Evolutionary conservation across 2,797 vertebrate genomes (phyloP).

Genomic region (Arremon brunneinucha): DNA sequence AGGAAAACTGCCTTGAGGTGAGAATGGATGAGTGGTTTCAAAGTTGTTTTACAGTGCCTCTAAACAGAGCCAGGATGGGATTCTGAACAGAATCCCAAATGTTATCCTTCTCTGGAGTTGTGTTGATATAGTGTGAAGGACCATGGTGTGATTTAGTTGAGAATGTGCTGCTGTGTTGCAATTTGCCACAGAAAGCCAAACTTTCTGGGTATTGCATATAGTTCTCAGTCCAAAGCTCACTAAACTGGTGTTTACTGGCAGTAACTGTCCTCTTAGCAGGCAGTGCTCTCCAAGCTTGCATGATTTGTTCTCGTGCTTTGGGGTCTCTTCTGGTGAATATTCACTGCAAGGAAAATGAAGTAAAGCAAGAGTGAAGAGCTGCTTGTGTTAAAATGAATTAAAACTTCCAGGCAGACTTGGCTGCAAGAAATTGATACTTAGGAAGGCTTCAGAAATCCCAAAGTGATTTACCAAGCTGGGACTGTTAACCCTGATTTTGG

Average conservation of each 20-base stretch:
- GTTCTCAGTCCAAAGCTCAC: not conserved
- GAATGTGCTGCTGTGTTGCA: not conserved
- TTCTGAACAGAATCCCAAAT: not conserved
- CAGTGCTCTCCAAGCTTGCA: not conserved
- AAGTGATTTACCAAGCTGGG: not conserved
- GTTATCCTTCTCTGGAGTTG: not conserved
- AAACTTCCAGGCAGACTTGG: not conserved
- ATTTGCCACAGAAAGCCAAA: not conserved
- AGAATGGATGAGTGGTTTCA: slow-evolving; percentile 17
- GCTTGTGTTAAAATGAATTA: not conserved
- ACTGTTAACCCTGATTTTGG: not conserved
- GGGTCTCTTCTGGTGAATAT: not conserved
- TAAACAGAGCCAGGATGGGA: not conserved
- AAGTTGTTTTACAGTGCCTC: not conserved
- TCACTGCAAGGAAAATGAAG: not conserved
- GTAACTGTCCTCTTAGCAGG: not conserved
- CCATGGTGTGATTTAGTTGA: not conserved
- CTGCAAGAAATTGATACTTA: not conserved
- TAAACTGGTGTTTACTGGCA: not conserved
- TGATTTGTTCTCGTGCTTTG: accelerated
- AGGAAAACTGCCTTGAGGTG: slow-evolving; percentile 39
- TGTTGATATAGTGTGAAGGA: not conserved
- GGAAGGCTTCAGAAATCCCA: not conserved
- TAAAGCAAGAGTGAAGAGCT: not conserved
- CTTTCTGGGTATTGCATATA: not conserved